Conservation (phyloP, 2,888 invertebrate genomes). For the Amaurobius ferox region DNA sequence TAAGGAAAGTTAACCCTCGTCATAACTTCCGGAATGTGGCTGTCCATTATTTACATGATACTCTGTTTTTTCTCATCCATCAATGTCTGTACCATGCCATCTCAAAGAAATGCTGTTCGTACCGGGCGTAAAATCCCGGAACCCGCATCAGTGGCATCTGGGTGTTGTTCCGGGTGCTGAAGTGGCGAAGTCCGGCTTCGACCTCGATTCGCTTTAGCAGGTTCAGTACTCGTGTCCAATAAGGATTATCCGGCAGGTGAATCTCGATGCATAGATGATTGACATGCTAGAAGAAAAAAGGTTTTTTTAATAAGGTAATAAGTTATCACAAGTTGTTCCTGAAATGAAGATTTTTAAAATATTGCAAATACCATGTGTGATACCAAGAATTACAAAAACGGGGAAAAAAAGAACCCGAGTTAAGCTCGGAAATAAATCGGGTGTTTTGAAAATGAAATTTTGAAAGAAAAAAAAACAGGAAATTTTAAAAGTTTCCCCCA, state of each 20-base stretch:
- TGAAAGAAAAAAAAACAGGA: too few relatives aligned
- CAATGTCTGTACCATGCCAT: conserved; percentile 69
- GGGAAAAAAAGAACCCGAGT: too few relatives aligned
- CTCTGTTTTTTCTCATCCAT: background rate
- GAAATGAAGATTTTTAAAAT: too few relatives aligned
- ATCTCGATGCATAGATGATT: conserved; percentile 64
- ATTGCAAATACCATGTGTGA: too few relatives aligned
- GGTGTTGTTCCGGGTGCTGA: conserved; percentile 62
- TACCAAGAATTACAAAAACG: too few relatives aligned
- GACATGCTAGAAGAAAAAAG: conserved; percentile 38
- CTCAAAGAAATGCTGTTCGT: conserved; percentile 66
- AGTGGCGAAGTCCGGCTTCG: conserved; percentile 60
- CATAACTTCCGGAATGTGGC: too few relatives aligned
- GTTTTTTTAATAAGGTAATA: too few relatives aligned
- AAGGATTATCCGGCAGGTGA: conserved; percentile 58
- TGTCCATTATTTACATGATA: background rate
- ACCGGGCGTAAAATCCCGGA: conserved; percentile 52
- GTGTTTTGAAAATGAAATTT: too few relatives aligned
- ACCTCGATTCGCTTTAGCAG: conserved; percentile 43
- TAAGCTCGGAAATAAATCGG: too few relatives aligned
- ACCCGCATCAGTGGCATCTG: conserved; percentile 63
- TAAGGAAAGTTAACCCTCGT: too few relatives aligned
- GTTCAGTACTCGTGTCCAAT: conserved; percentile 44
- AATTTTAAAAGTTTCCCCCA: too few relatives aligned
- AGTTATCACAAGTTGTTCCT: too few relatives aligned